Base-by-base conservation (phyloP, 2,113 vertebrate species). In the Barnardius zonarius region DNA sequence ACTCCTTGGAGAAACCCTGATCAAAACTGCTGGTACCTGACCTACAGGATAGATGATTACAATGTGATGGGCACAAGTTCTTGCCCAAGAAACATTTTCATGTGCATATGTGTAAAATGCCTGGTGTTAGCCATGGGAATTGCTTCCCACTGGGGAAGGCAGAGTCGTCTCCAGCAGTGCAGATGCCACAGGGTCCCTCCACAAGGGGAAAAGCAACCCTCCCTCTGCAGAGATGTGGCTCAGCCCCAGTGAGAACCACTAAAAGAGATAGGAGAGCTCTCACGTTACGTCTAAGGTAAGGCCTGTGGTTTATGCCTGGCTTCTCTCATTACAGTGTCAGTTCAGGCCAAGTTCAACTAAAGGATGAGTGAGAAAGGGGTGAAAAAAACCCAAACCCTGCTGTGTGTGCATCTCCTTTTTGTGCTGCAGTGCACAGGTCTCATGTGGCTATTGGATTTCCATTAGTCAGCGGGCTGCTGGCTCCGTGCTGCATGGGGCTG, bases 191-290 rank as follows among this genome's bases (percentile, higher is more conserved):
- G 28, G 17, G 3, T 61, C 23, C 28, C 11, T 39, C 48, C 4
- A 2, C 33, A 6, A 6, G 16, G 33, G 5, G 8, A 1, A 5
- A 13, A 25, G 55, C 5, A 6, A 11, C 49, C 30, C n/a, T 0
- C 0, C 24, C 19, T 30, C 55, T 91, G 22, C 41, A 61, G 35
- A 84, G 54, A 17, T 55, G 61, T 5, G 22, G 13, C 54, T 78
- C 39, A 80, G 59, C 48, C 46, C 7, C 70, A 75, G 35, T 0
- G 0, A 68, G 44, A 31, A 61, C 48, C 31, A 27, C 41, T 54
- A 16, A 12, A 73, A 57, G 74, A 28, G 24, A 6, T 5, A 35
- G 20, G 30, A 41, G 35, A 59, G 28, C 44, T 64, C 57, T 59
- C 39, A 24, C 28, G 13, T n/a, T 30, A 6, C 15, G 15, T n/a